Percentiles rank a stretch among this genome's conserved stretches.
These are phyloP conservation scores for Drosophila pachea DNA, from an alignment of 1,140 invertebrate genomes.

Conservation along the genomic window DNA sequence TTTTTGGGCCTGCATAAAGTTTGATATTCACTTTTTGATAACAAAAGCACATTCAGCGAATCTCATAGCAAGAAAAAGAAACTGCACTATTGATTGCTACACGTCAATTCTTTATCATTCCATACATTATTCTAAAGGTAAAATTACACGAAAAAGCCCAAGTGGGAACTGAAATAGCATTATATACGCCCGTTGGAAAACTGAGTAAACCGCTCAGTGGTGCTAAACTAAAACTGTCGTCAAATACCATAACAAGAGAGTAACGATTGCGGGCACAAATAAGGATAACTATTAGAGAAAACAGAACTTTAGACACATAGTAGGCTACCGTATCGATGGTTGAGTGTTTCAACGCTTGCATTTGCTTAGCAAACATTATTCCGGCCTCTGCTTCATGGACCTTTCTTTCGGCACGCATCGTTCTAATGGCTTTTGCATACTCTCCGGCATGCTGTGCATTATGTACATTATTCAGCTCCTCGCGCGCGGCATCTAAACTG, in stretches of 20 bases:
- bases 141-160: slow-evolving; percentile 75
- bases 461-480: slow-evolving; percentile 50
- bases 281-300: slow-evolving; percentile 52
- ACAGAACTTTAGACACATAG: slow-evolving; percentile 56
- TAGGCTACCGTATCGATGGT: slow-evolving; percentile 57
- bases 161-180: slow-evolving; percentile 68
- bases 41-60: slow-evolving; percentile 25
- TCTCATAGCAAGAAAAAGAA: slow-evolving; percentile 24
- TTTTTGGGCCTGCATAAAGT: slow-evolving; percentile 5
- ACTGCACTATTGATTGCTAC: slow-evolving; percentile 19
- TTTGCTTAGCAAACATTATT: slow-evolving; percentile 36
- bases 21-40: background rate
- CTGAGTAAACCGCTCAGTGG: slow-evolving; percentile 64
- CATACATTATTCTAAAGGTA: slow-evolving; percentile 57
- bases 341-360: slow-evolving; percentile 45
- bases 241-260: slow-evolving; percentile 61
- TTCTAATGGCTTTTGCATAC: slow-evolving; percentile 63
- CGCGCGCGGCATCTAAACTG: slow-evolving; percentile 49
- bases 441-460: slow-evolving; percentile 51
- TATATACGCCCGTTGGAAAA: slow-evolving; percentile 68
- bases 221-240: slow-evolving; percentile 54
- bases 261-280: slow-evolving; percentile 62
- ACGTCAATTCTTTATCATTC: slow-evolving; percentile 48
- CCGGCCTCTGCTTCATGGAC: slow-evolving; percentile 47
- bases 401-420: slow-evolving; percentile 69